Evolutionary conservation across 2,113 vertebrate genomes (phyloP).

Genomic region (Sinocyclocheilus rhinocerous): DNA sequence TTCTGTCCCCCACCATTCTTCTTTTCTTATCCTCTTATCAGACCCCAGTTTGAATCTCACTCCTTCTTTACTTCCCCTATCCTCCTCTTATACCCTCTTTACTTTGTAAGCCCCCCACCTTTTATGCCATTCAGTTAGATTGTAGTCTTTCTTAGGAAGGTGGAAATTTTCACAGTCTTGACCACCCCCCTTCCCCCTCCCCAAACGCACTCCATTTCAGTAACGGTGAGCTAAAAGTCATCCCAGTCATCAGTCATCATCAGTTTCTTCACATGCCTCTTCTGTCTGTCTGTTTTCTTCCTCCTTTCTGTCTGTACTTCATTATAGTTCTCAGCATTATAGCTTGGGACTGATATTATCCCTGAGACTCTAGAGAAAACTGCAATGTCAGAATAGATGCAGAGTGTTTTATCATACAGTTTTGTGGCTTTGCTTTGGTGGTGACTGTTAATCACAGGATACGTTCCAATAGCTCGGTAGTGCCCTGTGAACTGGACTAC

Average conservation of each 20-base stretch:
- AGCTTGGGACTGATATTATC: not conserved
- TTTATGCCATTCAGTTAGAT: constrained; percentile 39
- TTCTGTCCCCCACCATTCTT: constrained; percentile 5
- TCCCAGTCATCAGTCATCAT: too few species aligned
- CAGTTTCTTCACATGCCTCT: not conserved
- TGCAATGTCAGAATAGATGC: constrained; percentile 7
- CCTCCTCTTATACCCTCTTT: not conserved
- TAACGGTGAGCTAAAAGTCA: constrained; percentile 1
- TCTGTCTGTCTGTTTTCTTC: not conserved
- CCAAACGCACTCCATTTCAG: not conserved
- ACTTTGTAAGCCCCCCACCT: not conserved
- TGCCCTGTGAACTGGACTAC: not conserved
- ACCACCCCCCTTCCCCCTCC: not conserved
- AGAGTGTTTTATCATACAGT: not conserved
- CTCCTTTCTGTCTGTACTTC: not conserved
- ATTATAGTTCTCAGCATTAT: not conserved
- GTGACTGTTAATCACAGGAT: constrained; percentile 17
- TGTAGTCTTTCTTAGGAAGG: constrained; percentile 47
- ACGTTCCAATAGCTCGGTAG: not conserved
- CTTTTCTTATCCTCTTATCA: constrained; percentile 36
- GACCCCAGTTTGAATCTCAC: not conserved
- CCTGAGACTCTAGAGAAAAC: not conserved
- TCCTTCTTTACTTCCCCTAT: not conserved
- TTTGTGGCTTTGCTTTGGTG: constrained; percentile 14
- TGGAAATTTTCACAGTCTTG: constrained; percentile 36